Evolutionary conservation across 64 coral and sea anemone genomes (phyloP), one percentile per base, ranked within the genome.

Genomic region (Pocillopora damicornis): DNA sequence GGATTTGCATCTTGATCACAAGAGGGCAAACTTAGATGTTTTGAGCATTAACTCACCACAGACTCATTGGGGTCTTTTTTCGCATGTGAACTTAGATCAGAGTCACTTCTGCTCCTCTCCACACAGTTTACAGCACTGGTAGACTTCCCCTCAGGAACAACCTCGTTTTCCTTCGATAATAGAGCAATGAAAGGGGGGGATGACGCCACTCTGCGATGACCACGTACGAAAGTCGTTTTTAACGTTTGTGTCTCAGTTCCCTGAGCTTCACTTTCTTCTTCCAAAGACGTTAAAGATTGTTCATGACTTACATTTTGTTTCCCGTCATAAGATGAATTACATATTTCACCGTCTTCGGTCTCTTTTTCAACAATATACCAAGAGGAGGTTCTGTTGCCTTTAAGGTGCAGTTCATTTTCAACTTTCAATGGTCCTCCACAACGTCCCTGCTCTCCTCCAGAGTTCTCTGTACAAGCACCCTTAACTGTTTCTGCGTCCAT

Each of bases 131-230:
- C 14, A 15, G 15, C 79, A 81, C 58, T 63, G 1, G 10, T 5
- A 18, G 25, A 18, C 15, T 16, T n/a, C 64, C 17, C 81, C 35
- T 4, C 37, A 0, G 37, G n/a, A 37, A 68, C 38, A 12, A 16
- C 37, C 18, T 37, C 56, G 64, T 15, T 73, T 4, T 85, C 81
- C 56, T 25, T 15, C 18, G 73, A 37, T 14, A n/a, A 20, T 15
- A 76, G 58, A 60, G 58, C n/a, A 38, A 88, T 78, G 6, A 23
- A 62, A 60, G 82, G 57, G 56, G 90, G 90, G 35, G 61, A 87
- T 0, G 90, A 92, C 9, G 57, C 64, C 12, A 92, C 63, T 26
- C 90, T 59, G 1, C 90, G 62, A 76, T 92, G 90, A 2, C 83
- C 76, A 74, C 23, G 83, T 15, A 59, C 56, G 60, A 92, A 92